A percentile compares a stretch with the other conserved stretches of the same genome.
Conservation (phyloP, 2,113 vertebrate genomes). For the Melanocharis versteri region DNA sequence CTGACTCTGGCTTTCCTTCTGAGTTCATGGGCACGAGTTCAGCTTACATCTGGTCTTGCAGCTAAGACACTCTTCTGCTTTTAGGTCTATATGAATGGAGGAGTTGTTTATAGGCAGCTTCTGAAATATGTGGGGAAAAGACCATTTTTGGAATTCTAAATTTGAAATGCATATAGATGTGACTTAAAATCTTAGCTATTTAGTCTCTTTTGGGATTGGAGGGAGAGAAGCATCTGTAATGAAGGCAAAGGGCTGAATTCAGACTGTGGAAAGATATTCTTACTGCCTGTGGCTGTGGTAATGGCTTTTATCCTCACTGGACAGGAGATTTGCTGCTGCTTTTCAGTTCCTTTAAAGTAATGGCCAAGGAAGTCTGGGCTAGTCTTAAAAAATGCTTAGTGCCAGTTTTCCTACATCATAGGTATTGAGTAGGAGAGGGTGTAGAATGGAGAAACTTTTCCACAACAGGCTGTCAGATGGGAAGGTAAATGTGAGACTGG, state of each 20-base stretch:
- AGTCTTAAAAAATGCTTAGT: neutral
- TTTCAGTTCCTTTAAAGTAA: neutral
- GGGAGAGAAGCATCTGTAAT: neutral
- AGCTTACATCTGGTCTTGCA: neutral
- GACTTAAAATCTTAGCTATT: neutral
- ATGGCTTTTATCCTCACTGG: neutral
- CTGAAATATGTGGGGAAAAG: neutral
- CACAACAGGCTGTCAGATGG: neutral
- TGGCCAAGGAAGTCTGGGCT: neutral
- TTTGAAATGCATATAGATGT: neutral
- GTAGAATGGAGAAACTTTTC: neutral
- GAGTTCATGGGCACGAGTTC: neutral
- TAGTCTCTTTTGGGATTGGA: neutral
- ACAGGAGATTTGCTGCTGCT: neutral
- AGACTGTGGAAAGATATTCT: neutral
- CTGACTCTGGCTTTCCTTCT: slow-evolving; percentile 31
- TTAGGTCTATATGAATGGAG: neutral
- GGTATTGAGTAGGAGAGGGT: neutral
- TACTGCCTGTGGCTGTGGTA: neutral
- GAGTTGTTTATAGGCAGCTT: neutral
- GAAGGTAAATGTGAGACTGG: neutral
- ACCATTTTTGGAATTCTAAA: neutral
- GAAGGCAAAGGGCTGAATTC: neutral
- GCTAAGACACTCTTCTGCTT: neutral
- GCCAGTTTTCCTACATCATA: neutral